Evolutionary conservation across 2,113 vertebrate species (phyloP).

Genomic region (Arizona elegans): DNA sequence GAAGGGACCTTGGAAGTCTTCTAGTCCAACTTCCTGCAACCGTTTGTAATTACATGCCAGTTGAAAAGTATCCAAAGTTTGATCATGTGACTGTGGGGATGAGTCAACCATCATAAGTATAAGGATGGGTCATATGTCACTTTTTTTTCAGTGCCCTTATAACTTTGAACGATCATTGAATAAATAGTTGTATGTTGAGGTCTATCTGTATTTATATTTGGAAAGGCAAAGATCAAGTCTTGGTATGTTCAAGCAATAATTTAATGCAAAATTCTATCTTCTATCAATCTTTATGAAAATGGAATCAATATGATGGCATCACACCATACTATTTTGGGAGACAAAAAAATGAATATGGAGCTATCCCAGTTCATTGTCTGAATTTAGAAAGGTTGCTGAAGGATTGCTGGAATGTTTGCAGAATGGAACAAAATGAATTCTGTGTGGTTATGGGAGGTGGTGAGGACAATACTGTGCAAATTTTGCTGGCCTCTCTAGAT

Average conservation of each 20-base stretch:
- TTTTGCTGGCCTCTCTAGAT: not conserved
- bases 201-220: not conserved
- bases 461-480: not conserved
- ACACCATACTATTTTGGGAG: not conserved
- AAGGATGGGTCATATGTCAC: not conserved
- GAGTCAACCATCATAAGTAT: not conserved
- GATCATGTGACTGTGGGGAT: not conserved
- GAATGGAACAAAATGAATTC: not conserved
- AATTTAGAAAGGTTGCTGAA: not conserved
- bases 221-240: not conserved
- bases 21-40: not conserved
- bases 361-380: not conserved
- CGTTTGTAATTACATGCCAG: not conserved
- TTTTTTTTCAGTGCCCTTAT: not conserved
- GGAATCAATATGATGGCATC: not conserved
- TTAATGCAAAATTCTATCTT: not conserved
- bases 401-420: not conserved
- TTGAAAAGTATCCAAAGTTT: not conserved
- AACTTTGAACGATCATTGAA: not conserved
- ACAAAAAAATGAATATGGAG: not conserved
- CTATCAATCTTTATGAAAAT: not conserved
- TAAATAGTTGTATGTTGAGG: not conserved
- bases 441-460: not conserved
- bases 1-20: not conserved
- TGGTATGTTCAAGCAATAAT: not conserved